Conservation (phyloP, 2,888 invertebrate species). For the Trissolcus japonicus region DNA sequence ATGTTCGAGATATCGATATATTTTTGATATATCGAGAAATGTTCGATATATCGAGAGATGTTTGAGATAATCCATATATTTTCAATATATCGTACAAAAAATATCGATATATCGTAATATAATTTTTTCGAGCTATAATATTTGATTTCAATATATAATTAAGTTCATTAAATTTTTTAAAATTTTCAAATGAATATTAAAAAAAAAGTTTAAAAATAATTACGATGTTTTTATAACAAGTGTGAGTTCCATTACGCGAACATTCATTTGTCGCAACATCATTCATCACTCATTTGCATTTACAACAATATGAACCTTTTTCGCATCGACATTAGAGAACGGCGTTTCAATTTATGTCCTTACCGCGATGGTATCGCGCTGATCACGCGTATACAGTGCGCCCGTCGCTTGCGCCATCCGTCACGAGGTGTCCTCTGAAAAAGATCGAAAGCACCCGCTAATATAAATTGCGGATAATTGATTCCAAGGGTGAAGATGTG, state of each 20-base stretch:
- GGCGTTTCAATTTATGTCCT: conserved; percentile 64
- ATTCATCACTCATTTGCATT: conserved; percentile 52
- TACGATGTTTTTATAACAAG: too few species aligned
- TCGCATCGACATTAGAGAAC: conserved; percentile 59
- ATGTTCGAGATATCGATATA: too few species aligned
- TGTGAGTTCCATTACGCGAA: conserved; percentile 19
- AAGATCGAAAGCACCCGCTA: conserved; percentile 57
- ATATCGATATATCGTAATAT: too few species aligned
- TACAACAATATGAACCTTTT: conserved; percentile 52
- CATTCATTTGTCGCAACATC: conserved; percentile 29
- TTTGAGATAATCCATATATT: too few species aligned
- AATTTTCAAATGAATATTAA: too few species aligned
- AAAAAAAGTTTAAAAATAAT: not conserved
- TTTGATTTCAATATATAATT: too few species aligned
- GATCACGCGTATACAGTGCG: conserved; percentile 48
- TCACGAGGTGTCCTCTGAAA: conserved; percentile 24
- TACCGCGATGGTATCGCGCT: conserved; percentile 61
- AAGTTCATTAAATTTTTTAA: too few species aligned
- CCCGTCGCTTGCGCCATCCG: conserved; percentile 37
- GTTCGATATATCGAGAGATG: too few species aligned
- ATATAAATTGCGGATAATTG: conserved; percentile 69
- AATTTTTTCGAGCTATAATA: too few species aligned
- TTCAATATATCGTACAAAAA: too few species aligned
- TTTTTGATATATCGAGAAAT: too few species aligned
- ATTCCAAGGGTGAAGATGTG: conserved; percentile 66